Evolutionary conservation across 2,888 invertebrate species (phyloP), one percentile per base, ranked within the genome.

Genomic region (Aphodius sticticus): DNA sequence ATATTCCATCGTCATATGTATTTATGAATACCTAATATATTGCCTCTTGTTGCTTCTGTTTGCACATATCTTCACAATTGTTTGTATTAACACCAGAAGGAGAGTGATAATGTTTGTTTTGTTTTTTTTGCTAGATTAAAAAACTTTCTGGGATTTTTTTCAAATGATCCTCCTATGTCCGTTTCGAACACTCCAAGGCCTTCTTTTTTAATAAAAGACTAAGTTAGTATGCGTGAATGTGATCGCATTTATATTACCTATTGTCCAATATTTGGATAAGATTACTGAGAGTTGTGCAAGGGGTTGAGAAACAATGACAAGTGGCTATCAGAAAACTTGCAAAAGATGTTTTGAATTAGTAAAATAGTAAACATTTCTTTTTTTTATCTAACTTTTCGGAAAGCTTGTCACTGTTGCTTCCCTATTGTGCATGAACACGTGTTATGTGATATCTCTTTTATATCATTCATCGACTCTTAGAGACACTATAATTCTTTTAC

Each of bases 161-260:
- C 76, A 26, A 79, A 77, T 70, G 78, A 78, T 75, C 79, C 81
- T 71, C 80, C 81, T 26, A 72, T 75, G 36, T 78, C 80, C 76
- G 79, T 82, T 69, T 78, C 82, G 35, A 80, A 77, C 70, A 80
- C 81, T 35, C 79, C 80, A 53, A 81, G 82, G 69, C 79, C 78
- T 75, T 82, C 82, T 26, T 74, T 81, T 74, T 69, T 78, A 74
- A 78, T 81, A 75, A 78, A 76, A 74, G 80, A 82, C 2, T 76
- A 76, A 36, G 37, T 53, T 26, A 53, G 7, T 74, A n/a, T 72
- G 36, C 3, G n/a, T 70, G 70, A 70, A 74, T 37, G 36, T 35
- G n/a, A 9, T 74, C 7, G n/a, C 12, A 74, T 74, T 74, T 53
- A 53, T 53, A 53, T 53, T 53, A 53, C 26, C 26, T 1, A 3